These are phyloP conservation scores for Bombus vancouverensis DNA, from an alignment of 1,140 invertebrate genomes.

Conservation along the genomic window DNA sequence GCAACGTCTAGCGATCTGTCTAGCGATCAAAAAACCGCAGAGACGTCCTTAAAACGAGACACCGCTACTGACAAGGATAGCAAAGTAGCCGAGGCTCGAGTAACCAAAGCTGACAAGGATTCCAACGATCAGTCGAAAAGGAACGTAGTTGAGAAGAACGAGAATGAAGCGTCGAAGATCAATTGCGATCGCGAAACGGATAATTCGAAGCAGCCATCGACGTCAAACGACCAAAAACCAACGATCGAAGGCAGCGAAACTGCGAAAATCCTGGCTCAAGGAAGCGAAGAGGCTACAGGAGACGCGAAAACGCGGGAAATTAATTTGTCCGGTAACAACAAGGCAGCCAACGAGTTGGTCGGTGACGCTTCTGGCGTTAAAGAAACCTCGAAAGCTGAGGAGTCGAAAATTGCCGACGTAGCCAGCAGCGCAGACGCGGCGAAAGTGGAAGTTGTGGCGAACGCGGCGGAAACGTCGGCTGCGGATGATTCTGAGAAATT, in stretches of 20 bases:
- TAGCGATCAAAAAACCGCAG: not conserved
- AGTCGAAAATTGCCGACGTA: not conserved
- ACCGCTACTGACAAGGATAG: not conserved
- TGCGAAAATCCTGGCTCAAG: not conserved
- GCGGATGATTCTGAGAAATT: not conserved
- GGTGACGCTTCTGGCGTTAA: not conserved
- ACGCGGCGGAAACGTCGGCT: rapidly evolving
- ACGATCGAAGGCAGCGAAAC: not conserved
- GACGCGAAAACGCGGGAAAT: not conserved
- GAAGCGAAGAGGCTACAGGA: no score
- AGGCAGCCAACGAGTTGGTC: not conserved
- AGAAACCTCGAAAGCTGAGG: not conserved
- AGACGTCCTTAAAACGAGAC: not conserved
- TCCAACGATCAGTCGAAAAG: slow-evolving; percentile 1
- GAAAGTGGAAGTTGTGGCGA: not conserved
- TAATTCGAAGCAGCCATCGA: not conserved
- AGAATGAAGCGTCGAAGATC: not conserved
- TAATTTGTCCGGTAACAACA: not conserved
- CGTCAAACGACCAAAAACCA: not conserved
- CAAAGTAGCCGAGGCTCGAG: not conserved
- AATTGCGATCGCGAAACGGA: not conserved
- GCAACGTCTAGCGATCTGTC: not conserved
- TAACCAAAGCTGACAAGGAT: not conserved
- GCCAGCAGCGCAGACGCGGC: not conserved
- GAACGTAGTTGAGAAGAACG: not conserved